Conservation (phyloP, 92 coral and sea anemone species). For the Bergia puertoricense region DNA sequence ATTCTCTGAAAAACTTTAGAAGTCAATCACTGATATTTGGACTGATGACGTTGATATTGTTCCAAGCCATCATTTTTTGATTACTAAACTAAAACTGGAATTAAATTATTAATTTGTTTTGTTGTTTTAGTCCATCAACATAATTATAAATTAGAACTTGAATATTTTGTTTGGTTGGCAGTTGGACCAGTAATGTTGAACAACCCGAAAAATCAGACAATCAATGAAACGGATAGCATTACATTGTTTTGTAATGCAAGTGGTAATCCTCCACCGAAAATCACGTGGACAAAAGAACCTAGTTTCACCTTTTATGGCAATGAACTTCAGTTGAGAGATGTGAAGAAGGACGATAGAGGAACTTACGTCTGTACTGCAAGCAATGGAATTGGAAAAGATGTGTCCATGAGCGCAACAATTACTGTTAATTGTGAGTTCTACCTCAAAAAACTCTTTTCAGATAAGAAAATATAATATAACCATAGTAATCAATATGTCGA, state of each 20-base stretch:
- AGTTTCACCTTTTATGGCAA: slow-evolving; percentile 15
- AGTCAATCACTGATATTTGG: too few species aligned
- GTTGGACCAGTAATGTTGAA: slow-evolving; percentile 28
- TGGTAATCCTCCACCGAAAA: slow-evolving; percentile 45
- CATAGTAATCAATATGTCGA: too few species aligned
- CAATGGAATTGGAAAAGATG: slow-evolving; percentile 27
- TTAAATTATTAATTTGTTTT: neutral
- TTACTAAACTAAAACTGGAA: neutral
- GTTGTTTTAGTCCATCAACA: neutral
- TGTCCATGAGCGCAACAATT: slow-evolving; percentile 2
- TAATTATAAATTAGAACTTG: too few species aligned
- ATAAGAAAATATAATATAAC: neutral
- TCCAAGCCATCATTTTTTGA: too few species aligned
- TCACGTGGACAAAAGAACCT: slow-evolving; percentile 34
- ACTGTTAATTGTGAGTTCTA: slow-evolving; percentile 51
- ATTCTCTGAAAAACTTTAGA: too few species aligned
- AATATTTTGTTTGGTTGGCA: neutral
- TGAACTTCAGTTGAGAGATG: slow-evolving; percentile 13
- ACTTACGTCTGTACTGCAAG: slow-evolving; percentile 36
- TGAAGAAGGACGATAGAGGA: slow-evolving; percentile 25
- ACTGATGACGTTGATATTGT: too few species aligned
- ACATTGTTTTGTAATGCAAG: slow-evolving; percentile 48
- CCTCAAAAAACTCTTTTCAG: neutral
- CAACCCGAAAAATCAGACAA: slow-evolving; percentile 34
- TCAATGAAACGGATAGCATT: slow-evolving; percentile 34